Evolutionary conservation across 2,888 invertebrate species (phyloP), one percentile per base, ranked within the genome.

Genomic region (Cordilura impudica): DNA sequence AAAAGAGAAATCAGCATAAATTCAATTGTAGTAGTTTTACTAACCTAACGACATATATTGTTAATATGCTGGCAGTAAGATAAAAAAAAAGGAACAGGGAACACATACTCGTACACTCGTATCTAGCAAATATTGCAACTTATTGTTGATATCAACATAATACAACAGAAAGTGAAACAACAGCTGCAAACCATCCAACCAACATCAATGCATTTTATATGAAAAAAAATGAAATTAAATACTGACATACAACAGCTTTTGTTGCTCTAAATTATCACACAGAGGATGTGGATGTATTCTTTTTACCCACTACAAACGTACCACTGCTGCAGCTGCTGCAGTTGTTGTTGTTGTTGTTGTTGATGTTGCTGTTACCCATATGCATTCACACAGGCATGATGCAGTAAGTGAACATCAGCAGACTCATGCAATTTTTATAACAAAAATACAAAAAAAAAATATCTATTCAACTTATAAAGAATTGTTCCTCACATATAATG

Each of bases 61-160:
- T 4, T 39, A n/a, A 39, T 39, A 39, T n/a, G n/a, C 35, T 39
- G 35, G 35, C 35, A 39, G 35, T 39, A 39, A 26, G 6, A 6
- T 26, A 26, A n/a, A n/a, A n/a, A n/a, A n/a, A 26, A 26, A 26
- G 26, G 26, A 26, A 26, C 3, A 26, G 6, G 6, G 6, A 26
- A 26, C 2, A 29, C 6, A 51, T n/a, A 53, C 14, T 26, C 16
- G 31, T 2, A 47, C 49, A 60, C 14, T 18, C 19, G 26, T n/a
- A 21, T 43, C 12, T 10, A 71, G 43, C 43, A 56, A 49, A 76
- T 54, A 58, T 58, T 51, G 43, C 43, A 70, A 60, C 31, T 54
- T 76, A 65, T 71, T 71, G 76, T 49, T 71, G 23, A 58, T 66
- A 65, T 71, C 76, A 58, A n/a, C n/a, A n/a, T n/a, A 65, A 76